Evolutionary conservation across 2,113 vertebrate genomes (phyloP).

Genomic region (Axis porcinus): DNA sequence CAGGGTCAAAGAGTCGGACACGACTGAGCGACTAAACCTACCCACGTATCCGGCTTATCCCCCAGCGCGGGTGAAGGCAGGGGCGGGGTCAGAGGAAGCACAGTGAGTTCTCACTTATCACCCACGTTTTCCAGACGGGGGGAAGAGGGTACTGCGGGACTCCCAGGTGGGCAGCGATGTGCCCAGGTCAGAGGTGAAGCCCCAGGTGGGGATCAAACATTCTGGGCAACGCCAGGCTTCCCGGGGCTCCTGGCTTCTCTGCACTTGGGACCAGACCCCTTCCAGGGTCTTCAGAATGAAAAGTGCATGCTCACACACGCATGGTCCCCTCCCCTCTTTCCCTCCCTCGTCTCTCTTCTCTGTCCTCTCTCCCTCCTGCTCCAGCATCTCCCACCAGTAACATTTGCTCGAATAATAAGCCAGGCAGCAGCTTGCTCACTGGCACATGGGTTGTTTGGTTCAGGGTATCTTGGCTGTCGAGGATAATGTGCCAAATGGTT

Average conservation of each 20-base stretch:
- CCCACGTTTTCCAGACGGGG: background rate
- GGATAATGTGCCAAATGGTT: background rate
- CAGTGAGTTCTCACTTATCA: background rate
- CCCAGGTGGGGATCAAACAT: rapidly evolving
- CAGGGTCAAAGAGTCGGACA: background rate
- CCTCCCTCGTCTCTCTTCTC: background rate
- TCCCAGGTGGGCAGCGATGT: background rate
- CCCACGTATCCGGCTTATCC: background rate
- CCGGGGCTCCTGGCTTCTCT: background rate
- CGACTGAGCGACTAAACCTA: background rate
- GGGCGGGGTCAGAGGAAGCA: background rate
- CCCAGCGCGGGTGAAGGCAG: background rate
- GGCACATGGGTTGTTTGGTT: background rate
- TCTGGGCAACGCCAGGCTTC: rapidly evolving
- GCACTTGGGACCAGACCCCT: background rate
- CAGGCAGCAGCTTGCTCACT: background rate
- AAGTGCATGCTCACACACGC: rapidly evolving
- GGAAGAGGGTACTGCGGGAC: background rate
- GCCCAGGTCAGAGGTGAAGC: background rate
- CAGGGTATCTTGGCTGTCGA: background rate
- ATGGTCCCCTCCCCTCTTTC: background rate
- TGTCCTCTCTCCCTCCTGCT: too few species aligned
- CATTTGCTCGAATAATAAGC: background rate
- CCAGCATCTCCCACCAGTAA: rapidly evolving
- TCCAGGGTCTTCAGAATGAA: background rate